Base-by-base conservation (phyloP, 2,888 invertebrate genomes). In the Clunio marinus region DNA sequence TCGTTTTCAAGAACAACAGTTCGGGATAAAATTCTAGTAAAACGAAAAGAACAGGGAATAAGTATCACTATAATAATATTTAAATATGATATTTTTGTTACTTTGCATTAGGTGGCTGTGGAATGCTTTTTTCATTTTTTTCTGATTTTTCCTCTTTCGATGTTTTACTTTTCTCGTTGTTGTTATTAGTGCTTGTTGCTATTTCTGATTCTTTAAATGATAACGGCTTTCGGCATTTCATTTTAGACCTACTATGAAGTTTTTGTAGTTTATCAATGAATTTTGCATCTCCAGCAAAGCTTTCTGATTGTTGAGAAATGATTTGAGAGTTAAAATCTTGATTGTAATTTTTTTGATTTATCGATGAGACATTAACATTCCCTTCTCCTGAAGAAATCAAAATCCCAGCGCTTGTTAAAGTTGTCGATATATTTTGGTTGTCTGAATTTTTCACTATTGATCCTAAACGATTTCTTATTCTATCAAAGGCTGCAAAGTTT, bases 1-100 rank as follows among this genome's bases (percentile, higher is more conserved):
- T 96, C 96, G 77, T 95, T 93, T 75, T 91, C 87, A 0, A 94
- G 89, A 0, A 96, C 93, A 0, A 93, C 90, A 1, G 93, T 93
- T 69, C 93, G 83, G 35, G 87, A 88, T 0, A 89, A 88, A 59
- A 51, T n/a, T 51, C 51, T 51, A n/a, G n/a, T n/a, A n/a, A n/a
- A n/a, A n/a, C 86, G 79, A 74, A 87, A 88, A 75, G 69, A 59
- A 69, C 62, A 59, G 46, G 46, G 41, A 66, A 13, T 7, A 67
- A 28, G 22, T 62, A n/a, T 58, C 55, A 60, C 1, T 67, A 27
- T 28, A 1, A 22, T 15, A 63, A 13, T 13, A 15, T 24, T 8
- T n/a, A 20, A 41, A 24, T 20, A n/a, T 58, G 13, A 13, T 17
- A n/a, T 22, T 72, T 72, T n/a, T n/a, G n/a, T n/a, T 69, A 79